Evolutionary conservation across 1,140 invertebrate genomes (phyloP).

Genomic region (Plectus sambesii): DNA sequence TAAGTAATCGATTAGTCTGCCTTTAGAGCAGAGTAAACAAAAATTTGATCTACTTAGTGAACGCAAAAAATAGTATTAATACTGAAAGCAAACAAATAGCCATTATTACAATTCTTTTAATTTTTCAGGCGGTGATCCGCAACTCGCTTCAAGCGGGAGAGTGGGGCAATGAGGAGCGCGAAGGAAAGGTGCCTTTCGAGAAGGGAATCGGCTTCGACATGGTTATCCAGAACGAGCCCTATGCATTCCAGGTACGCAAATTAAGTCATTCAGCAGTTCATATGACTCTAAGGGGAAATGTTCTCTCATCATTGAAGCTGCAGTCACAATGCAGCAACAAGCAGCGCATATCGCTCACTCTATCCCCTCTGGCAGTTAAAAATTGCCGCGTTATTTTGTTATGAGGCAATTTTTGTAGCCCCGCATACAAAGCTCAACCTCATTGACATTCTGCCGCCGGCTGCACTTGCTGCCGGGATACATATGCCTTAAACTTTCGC

Average conservation of each 20-base stretch:
- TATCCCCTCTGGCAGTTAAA: neutral
- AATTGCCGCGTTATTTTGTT: neutral
- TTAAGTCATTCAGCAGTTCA: neutral
- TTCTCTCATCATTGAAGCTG: neutral
- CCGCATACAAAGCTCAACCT: neutral
- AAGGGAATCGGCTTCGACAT: constrained; percentile 28
- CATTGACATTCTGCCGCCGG: neutral
- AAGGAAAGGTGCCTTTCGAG: neutral
- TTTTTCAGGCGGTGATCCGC: constrained; percentile 8
- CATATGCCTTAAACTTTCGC: too few relatives aligned
- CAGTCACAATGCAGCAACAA: neutral
- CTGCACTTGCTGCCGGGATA: too few relatives aligned
- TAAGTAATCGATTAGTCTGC: too few relatives aligned
- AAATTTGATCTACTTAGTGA: too few relatives aligned
- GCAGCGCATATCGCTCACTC: neutral
- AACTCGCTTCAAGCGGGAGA: neutral
- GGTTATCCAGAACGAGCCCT: constrained; percentile 25
- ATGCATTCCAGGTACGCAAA: constrained; percentile 24
- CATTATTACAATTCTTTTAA: constrained; percentile 16
- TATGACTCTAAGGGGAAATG: neutral
- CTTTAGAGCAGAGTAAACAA: too few relatives aligned
- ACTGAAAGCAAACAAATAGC: constrained; percentile 2
- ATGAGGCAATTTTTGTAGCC: neutral
- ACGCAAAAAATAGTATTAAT: too few relatives aligned
- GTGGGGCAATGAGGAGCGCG: neutral